A percentile compares a stretch with the other conserved stretches of the same genome.
Evolutionary conservation across 2,888 invertebrate species (phyloP).

Genomic region (Sialis lutaria): DNA sequence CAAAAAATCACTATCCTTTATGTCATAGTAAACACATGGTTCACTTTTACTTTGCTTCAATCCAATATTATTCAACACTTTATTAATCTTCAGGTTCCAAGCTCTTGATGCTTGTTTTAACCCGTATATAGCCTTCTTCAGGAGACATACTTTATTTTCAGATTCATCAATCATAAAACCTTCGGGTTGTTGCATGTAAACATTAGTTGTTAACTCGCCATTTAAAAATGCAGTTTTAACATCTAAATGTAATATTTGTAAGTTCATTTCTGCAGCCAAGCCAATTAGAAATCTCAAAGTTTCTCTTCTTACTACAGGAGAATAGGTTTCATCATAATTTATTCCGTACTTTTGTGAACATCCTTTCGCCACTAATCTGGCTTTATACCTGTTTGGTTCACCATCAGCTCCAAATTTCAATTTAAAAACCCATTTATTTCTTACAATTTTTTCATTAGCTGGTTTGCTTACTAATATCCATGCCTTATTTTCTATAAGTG

Average conservation of each 20-base stretch:
- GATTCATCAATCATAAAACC: neutral
- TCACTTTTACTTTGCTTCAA: conserved; percentile 6
- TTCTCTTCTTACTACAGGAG: conserved; percentile 11
- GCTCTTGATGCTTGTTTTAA: neutral
- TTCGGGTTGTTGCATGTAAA: neutral
- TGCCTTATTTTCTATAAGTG: no score
- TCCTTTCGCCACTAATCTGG: conserved; percentile 10
- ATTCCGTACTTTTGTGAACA: conserved; percentile 9
- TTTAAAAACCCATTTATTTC: conserved; percentile 8
- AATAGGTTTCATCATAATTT: conserved; percentile 12
- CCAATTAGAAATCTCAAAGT: conserved; percentile 9
- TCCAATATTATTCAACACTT: neutral
- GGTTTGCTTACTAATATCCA: no score
- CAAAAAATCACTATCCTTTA: conserved; percentile 6
- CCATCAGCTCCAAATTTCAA: conserved; percentile 7
- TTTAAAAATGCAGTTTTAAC: neutral
- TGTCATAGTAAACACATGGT: conserved; percentile 10
- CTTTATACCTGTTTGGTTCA: conserved; percentile 8
- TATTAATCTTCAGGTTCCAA: neutral
- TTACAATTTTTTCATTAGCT: conserved; percentile 4
- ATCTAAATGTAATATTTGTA: neutral
- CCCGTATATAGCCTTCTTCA: neutral
- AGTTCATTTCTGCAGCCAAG: neutral
- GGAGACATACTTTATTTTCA: neutral
- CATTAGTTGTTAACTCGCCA: neutral